Base-by-base conservation (phyloP, 2,113 vertebrate genomes). In the Acrocephalus arundinaceus region DNA sequence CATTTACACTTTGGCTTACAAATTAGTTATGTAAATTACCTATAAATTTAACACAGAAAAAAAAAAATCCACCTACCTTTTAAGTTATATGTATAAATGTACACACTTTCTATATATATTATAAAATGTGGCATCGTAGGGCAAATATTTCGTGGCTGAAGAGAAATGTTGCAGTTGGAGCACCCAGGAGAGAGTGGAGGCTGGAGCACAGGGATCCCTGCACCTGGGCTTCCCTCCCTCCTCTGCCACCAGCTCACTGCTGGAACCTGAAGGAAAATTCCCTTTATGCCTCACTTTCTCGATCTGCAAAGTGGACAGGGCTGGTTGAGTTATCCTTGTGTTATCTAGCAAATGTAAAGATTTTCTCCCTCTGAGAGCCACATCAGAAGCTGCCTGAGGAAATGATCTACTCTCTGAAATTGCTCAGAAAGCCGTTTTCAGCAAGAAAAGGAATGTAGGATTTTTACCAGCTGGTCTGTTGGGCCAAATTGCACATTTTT, bases 11-110 rank as follows among this genome's bases (percentile, higher is more conserved):
- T 58, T 82, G 70, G 80, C 74, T 95, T 95, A 92, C 85, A 87
- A 97, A 96, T 97, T 96, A 95, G 83, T 93, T 88, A 96, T 96
- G 96, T 46, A 97, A 97, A 97, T 97, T 94, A 87, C 39, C 61
- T 90, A 45, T 78, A 70, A 85, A 97, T 94, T 76, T 95, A 93
- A 92, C 48, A 67, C 9, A 28, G 62, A 31, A 33, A 57, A 76
- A n/a, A 76, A 58, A 74, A 78, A 68, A 68, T 22, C 46, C 57
- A 71, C 39, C 93, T 92, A 9, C 49, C 22, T 92, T 85, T 72
- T 46, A 61, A 55, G 23, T 31, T 65, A n/a, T 23, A 58, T 19
- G 14, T 24, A 39, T 61, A 73, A 90, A 80, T 33, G 22, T 2
- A 37, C 10, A 45, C 5, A 1, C 1, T 86, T 76, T 85, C 39